Evolutionary conservation across 2,797 vertebrate genomes (phyloP).

Genomic region (Merluccius polli): DNA sequence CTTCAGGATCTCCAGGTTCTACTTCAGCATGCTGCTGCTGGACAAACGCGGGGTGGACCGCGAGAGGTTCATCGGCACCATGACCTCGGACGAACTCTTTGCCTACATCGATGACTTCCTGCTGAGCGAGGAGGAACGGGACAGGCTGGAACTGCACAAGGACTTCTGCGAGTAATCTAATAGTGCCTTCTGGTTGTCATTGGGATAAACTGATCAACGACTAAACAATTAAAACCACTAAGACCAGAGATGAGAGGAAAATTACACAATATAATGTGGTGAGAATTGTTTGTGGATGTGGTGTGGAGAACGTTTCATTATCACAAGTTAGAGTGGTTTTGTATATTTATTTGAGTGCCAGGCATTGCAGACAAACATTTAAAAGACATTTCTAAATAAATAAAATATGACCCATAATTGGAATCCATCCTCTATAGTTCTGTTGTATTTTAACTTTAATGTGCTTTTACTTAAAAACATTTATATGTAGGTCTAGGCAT

Average conservation of each 20-base stretch:
- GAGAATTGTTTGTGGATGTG: background rate
- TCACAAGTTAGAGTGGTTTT: background rate
- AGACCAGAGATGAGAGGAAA: background rate
- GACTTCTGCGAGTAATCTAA: constrained; percentile 80
- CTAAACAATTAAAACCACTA: background rate
- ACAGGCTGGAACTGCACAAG: constrained; percentile 65
- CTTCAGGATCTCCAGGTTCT: constrained; percentile 80
- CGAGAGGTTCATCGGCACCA: constrained; percentile 83
- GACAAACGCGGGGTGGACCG: constrained; percentile 84
- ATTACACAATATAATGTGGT: background rate
- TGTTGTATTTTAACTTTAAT: background rate
- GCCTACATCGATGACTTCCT: constrained; percentile 85
- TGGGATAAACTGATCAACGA: constrained; percentile 32
- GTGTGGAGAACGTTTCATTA: background rate
- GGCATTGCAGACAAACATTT: background rate
- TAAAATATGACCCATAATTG: background rate
- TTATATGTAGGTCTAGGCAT: background rate
- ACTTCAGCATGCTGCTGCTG: constrained; percentile 90
- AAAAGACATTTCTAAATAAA: background rate
- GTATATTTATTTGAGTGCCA: background rate
- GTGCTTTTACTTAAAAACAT: background rate
- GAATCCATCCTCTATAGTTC: background rate
- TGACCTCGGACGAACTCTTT: constrained; percentile 86
- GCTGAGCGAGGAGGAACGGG: constrained; percentile 78
- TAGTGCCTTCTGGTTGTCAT: constrained; percentile 27